Base-by-base conservation (phyloP, 2,888 invertebrate species). In the Cyaniris semiargus region DNA sequence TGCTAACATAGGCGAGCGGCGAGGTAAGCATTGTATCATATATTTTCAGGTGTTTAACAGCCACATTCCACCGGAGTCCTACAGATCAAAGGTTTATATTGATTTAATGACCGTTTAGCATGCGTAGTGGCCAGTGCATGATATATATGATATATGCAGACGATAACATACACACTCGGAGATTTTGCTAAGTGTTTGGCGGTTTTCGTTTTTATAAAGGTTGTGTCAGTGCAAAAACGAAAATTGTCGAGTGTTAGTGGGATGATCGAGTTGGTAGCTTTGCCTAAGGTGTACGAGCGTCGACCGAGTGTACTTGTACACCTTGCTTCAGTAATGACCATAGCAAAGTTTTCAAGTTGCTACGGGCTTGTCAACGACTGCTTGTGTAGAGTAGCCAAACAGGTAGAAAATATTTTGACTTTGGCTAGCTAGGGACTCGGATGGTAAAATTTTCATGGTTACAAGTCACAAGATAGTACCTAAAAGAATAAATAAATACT, bases 51-150 rank as follows among this genome's bases (percentile, higher is more conserved):
- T 97, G 92, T 97, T 97, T 96, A 98, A 98, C 96, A 98, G 97
- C 96, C 98, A 98, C 96, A 97, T 97, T 95, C 96, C 97, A 95
- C 97, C 96, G 96, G 97, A 97, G 95, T 96, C 97, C 91, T 97
- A 97, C 96, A 96, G 97, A 96, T 96, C 97, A 95, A 97, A 97
- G 96, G 97, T 97, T 96, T 95, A 95, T 96, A 95, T 95, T 95
- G 89, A 91, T 86, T 93, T 90, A 88, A 92, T 90, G 86, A 88
- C 91, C 89, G 89, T 83, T 93, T 86, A 90, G 93, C 93, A 93
- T 94, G 92, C 85, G 89, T 92, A 92, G 90, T 85, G 88, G 88
- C 89, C 89, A 83, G 82, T 84, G 81, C 83, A 82, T 90, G 91
- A 80, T 80, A 27, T 27, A 31, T 66, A 66, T 27, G 72, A 58